A percentile compares a stretch with the other conserved stretches of the same genome.
phyloP scores from a whole-genome alignment of 2,113 vertebrate genomes.

The Gymnobelideus leadbeateri region DNA sequence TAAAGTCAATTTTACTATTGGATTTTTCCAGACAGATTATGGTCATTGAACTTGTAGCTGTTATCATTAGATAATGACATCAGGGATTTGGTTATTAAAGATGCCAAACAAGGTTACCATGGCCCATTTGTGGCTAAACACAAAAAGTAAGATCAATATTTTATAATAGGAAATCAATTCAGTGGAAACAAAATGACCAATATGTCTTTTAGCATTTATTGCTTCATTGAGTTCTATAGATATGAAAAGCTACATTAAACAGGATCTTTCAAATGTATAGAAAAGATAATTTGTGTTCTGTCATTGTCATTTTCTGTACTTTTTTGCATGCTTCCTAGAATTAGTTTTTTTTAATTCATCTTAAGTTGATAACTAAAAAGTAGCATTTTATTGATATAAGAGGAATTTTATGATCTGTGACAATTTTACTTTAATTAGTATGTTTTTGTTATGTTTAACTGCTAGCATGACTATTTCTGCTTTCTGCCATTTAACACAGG shows the following conservation, averaged over 20 bases:
- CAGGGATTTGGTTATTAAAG: neutral
- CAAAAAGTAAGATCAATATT: neutral
- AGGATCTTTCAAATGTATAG: neutral
- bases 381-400: neutral
- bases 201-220: neutral
- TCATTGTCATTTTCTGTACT: neutral
- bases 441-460: constrained; percentile 72
- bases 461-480: constrained; percentile 68
- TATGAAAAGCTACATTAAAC: neutral
- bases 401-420: neutral
- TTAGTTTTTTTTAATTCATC: neutral
- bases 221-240: neutral
- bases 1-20: neutral
- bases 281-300: neutral
- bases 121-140: neutral
- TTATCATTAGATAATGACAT: neutral
- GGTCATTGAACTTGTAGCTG: neutral
- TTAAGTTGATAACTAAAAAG: neutral
- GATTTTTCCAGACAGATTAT: neutral
- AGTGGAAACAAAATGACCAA: neutral
- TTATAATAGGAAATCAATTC: neutral
- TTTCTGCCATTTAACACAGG: constrained; percentile 72
- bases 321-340: neutral
- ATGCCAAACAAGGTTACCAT: neutral
- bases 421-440: constrained; percentile 65